Percentiles rank a stretch among this genome's conserved stretches.
Evolutionary conservation across 2,888 invertebrate genomes (phyloP).

Genomic region (Portevinia maculata): DNA sequence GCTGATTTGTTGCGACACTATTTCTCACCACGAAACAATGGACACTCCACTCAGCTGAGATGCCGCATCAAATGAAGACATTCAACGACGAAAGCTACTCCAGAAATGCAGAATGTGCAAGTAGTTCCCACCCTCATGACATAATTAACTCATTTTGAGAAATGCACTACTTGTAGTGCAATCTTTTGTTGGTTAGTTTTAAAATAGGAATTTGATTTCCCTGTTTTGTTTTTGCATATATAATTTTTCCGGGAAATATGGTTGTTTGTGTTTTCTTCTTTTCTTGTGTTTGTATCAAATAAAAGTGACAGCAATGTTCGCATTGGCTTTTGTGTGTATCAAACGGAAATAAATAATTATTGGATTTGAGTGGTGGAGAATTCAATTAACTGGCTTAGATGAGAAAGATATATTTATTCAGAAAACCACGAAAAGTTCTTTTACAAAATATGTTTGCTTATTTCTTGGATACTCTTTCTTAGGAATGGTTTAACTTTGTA

Average conservation of each 20-base stretch:
- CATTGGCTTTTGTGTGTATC: conserved; percentile 3
- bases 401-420: too few species aligned
- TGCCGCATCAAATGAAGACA: conserved; percentile 48
- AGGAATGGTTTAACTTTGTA: too few species aligned
- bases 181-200: conserved; percentile 41
- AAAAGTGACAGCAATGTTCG: conserved; percentile 55
- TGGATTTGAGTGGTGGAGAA: background rate
- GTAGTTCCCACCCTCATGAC: conserved; percentile 82
- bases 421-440: too few species aligned
- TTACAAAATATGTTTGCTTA: too few species aligned
- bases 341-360: background rate
- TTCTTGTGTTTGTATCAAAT: conserved; percentile 3
- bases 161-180: conserved; percentile 65
- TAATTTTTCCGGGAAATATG: conserved; percentile 25
- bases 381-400: too few species aligned
- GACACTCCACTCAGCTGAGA: conserved; percentile 27
- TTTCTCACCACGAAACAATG: conserved; percentile 68
- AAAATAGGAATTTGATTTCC: conserved; percentile 58
- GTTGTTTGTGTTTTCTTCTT: conserved; percentile 13
- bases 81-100: conserved; percentile 39
- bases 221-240: conserved; percentile 36
- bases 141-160: conserved; percentile 80
- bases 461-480: too few species aligned
- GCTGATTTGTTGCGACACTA: conserved; percentile 75
- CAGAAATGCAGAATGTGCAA: conserved; percentile 74